Evolutionary conservation across 2,888 invertebrate genomes (phyloP), one percentile per base, ranked within the genome.

Genomic region (Pristionchus mayeri): DNA sequence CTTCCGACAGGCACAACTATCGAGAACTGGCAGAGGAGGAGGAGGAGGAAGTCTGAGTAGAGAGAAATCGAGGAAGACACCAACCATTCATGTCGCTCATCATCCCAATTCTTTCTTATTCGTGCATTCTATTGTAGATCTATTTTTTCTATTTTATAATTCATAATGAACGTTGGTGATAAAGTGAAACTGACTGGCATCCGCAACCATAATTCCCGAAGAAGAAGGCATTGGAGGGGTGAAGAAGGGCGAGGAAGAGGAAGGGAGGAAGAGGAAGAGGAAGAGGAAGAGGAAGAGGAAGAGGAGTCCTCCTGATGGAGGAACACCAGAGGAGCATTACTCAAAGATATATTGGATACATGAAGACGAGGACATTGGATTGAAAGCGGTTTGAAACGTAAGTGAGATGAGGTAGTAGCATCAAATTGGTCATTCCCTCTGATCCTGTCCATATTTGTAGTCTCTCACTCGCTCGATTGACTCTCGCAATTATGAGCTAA

Each of bases 161-260:
- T n/a, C n/a, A n/a, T n/a, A n/a, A n/a, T n/a, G n/a, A n/a, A n/a
- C n/a, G n/a, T n/a, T n/a, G n/a, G n/a, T n/a, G n/a, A n/a, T n/a
- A n/a, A n/a, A n/a, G n/a, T n/a, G n/a, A n/a, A 16, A 30, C 76
- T 78, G 30, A 78, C 76, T 78, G 76, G 76, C 76, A 78, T 30
- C 76, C 76, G 24, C 76, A 78, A 3, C 76, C 76, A 1, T 24
- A 50, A 18, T 75, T 75, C 6, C 76, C 76, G 50, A 78, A 78
- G 76, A 78, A 78, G 76, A 78, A 78, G 21, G 76, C 48, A 13
- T 50, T 30, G 7, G 71, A 71, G 1, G 13, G 40, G 0, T 40
- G 40, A 9, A 24, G 40, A 37, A 37, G 34, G 27, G 57, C 34
- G 67, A 67, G 67, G n/a, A n/a, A n/a, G n/a, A n/a, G n/a, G n/a